phyloP scores from a whole-genome alignment of 2,113 vertebrate genomes.

The Pipa parva region DNA sequence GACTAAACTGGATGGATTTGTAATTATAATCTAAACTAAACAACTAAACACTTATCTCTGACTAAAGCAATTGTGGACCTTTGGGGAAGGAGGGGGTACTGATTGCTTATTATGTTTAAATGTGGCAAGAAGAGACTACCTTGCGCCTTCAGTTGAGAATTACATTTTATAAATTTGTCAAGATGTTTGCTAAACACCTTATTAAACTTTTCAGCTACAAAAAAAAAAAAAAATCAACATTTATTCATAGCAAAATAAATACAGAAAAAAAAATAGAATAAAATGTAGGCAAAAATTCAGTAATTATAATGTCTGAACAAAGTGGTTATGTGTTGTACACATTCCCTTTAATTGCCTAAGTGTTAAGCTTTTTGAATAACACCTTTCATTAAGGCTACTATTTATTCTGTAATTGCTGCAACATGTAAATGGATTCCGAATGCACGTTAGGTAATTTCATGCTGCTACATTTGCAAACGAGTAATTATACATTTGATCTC shows the following conservation, averaged over 20 bases:
- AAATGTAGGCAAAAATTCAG: constrained; percentile 28
- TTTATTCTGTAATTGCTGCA: constrained; percentile 44
- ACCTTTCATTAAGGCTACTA: constrained; percentile 40
- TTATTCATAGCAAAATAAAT: constrained; percentile 7
- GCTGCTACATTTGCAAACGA: constrained; percentile 43
- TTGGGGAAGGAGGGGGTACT: too few relatives aligned
- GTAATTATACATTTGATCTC: constrained; percentile 43
- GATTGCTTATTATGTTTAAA: not conserved
- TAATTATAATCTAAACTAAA: too few relatives aligned
- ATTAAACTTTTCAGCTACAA: constrained; percentile 3
- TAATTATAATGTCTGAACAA: constrained; percentile 40
- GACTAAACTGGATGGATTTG: too few relatives aligned
- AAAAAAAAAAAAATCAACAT: constrained; percentile 27
- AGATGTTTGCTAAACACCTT: constrained; percentile 13
- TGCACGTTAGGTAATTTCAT: constrained; percentile 42
- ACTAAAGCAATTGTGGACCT: too few relatives aligned
- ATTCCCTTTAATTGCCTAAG: constrained; percentile 39
- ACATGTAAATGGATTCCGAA: constrained; percentile 42
- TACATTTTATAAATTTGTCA: not conserved
- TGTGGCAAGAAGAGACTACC: not conserved
- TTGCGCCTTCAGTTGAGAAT: not conserved
- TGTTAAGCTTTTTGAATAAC: constrained; percentile 44
- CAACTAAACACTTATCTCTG: too few relatives aligned
- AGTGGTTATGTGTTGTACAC: constrained; percentile 31
- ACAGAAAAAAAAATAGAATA: constrained; percentile 15